These are phyloP conservation scores for Catagonus wagneri DNA, from an alignment of 2,113 vertebrate species.

Conservation along the genomic window DNA sequence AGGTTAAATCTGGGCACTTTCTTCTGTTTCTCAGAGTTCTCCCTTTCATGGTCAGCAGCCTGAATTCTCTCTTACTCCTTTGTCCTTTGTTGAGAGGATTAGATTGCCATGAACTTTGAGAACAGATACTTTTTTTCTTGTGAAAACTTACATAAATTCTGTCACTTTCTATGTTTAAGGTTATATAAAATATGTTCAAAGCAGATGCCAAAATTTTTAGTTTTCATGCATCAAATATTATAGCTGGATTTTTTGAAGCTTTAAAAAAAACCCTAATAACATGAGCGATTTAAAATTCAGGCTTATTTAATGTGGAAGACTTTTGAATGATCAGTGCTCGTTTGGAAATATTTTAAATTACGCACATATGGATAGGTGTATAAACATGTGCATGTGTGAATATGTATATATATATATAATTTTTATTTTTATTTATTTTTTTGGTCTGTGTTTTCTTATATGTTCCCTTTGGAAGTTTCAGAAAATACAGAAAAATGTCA, in stretches of 20 bases:
- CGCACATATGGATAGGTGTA: background rate
- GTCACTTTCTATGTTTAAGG: background rate
- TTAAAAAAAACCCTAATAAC: background rate
- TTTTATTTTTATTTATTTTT: too few relatives aligned
- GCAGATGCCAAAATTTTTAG: conserved; percentile 4
- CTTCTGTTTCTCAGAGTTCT: background rate
- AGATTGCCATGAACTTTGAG: conserved; percentile 2
- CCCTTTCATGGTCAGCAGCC: background rate
- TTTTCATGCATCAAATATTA: background rate
- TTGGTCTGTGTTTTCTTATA: background rate
- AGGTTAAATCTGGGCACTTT: background rate
- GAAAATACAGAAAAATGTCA: conserved; percentile 9
- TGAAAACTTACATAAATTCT: conserved; percentile 36
- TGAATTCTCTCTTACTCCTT: conserved; percentile 24
- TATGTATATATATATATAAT: too few relatives aligned
- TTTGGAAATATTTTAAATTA: conserved; percentile 12
- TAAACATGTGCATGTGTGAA: too few relatives aligned
- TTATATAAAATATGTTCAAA: conserved; percentile 50
- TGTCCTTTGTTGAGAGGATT: background rate
- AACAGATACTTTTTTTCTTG: background rate
- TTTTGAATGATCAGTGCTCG: background rate
- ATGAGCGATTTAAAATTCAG: conserved; percentile 8
- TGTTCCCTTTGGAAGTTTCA: conserved; percentile 40
- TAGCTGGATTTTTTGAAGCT: conserved; percentile 31
- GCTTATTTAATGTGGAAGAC: background rate